Evolutionary conservation across 2,888 invertebrate species (phyloP), one percentile per base, ranked within the genome.

Genomic region (Apodemia zela): DNA sequence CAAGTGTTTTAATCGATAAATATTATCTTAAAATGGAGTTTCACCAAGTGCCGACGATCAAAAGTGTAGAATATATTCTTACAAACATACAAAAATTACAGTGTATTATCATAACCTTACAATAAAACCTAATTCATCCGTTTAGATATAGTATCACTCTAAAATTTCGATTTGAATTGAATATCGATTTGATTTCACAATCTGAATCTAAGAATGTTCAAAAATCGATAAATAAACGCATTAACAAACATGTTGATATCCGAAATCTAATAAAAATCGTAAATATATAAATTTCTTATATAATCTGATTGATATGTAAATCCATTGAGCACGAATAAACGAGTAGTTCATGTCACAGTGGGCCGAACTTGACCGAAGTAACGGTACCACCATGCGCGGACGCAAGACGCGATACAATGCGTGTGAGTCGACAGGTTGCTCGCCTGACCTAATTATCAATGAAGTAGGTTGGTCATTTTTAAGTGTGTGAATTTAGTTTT

Each of bases 401-500:
- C 80, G 47, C 77, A 68, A 74, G 77, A 70, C 71, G 79, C 83
- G 78, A 87, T 82, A 88, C 89, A 89, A 90, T 88, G 88, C 87
- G 88, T 85, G 86, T 54, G 54, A 54, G 21, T 25, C 80, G 80
- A 79, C 90, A 89, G 91, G 89, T 89, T 89, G 88, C 86, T 87
- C 87, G 87, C 76, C 84, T 89, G 88, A 90, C 91, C 89, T 81
- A 90, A 90, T 89, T 89, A 89, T 85, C 79, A 74, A 67, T 76
- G 75, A 84, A 87, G 82, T 87, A 80, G 87, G 86, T 45, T 58
- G 51, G 51, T 51, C 51, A 51, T 51, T 51, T 49, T 51, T 51
- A 21, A 29, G 51, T 51, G 51, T 51, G 51, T 15, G 25, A 51
- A 51, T 51, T 51, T 51, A 11, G 10, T 51, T 18, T 51, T 18